Percentiles rank a stretch among this genome's conserved stretches.
These are phyloP conservation scores for Orestias chungarensis DNA, from an alignment of 2,797 vertebrate genomes.

Conservation along the genomic window DNA sequence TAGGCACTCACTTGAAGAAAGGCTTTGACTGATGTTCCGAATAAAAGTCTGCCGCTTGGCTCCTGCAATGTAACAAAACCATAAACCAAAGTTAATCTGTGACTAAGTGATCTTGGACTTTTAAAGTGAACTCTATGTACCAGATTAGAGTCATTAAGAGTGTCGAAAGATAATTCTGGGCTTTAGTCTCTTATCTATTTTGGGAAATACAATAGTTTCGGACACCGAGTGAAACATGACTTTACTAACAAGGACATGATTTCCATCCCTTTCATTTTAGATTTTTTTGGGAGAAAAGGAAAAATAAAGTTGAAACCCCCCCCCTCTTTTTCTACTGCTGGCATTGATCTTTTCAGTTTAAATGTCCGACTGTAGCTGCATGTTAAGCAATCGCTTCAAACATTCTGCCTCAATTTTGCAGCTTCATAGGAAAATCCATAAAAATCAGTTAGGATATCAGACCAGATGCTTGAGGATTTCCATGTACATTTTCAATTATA, in stretches of 20 bases:
- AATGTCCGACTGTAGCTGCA: neutral
- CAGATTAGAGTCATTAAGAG: constrained; percentile 16
- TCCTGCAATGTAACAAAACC: constrained; percentile 76
- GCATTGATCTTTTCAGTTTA: neutral
- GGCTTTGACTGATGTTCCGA: constrained; percentile 89
- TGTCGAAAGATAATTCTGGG: neutral
- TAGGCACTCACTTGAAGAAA: constrained; percentile 87
- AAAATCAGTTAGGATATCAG: neutral
- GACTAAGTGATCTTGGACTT: constrained; percentile 37
- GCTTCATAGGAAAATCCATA: neutral
- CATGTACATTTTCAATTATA: too few relatives aligned
- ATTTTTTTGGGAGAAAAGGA: neutral
- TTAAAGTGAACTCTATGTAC: constrained; percentile 23
- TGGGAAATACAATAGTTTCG: neutral
- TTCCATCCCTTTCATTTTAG: neutral
- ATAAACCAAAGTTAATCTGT: constrained; percentile 64
- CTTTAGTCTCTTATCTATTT: constrained; percentile 1
- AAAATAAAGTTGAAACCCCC: neutral
- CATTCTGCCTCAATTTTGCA: neutral
- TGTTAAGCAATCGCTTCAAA: neutral
- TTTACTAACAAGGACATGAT: neutral
- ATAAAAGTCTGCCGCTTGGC: constrained; percentile 89
- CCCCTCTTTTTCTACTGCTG: neutral
- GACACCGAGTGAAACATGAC: neutral
- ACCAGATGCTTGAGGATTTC: neutral